Base-by-base conservation (phyloP, 1,140 invertebrate species). In the Oryzaephilus surinamensis region DNA sequence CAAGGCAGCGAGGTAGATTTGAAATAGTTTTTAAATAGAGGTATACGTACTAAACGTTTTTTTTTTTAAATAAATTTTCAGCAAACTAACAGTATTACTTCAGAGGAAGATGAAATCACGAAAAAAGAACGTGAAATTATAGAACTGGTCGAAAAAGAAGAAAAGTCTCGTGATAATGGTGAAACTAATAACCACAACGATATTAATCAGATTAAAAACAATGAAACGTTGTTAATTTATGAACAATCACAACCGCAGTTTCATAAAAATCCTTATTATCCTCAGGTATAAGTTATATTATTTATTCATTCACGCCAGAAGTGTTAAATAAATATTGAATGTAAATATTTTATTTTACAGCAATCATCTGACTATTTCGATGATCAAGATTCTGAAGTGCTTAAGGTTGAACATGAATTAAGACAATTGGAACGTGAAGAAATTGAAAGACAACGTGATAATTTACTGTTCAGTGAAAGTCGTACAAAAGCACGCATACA, bases 351-450 rank as follows among this genome's bases (percentile, higher is more conserved):
- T 32, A 30, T 29, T 20, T 46, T 42, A 24, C 33, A 52, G 50
- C 21, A 41, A 20, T 37, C 43, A 19, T 31, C 45, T 17, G 44
- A 54, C 43, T 50, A 46, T 43, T 41, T 58, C 19, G 46, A 50
- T 36, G 52, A 57, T 39, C 45, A 58, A 49, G 56, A 57, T 40
- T 55, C 78, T 69, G 79, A 85, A 60, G 79, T 84, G 12, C 61
- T 84, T 23, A 72, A 77, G 44, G 81, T 84, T 24, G 81, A 85
- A 62, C 69, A 79, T 8, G 81, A 85, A 61, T 64, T 84, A 1
- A 52, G 83, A 2, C 80, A 84, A 54, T 52, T 82, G 17, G 79
- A 85, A 58, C 77, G 81, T 57, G 80, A 84, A 60, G 81, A 84
- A 51, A 50, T 84, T n/a, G 76, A 81, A 48, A 65, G 80, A 2